Percentiles rank a stretch among this genome's conserved stretches.
Conservation (phyloP, 1,140 invertebrate genomes). For the Leguminivora glycinivorella region DNA sequence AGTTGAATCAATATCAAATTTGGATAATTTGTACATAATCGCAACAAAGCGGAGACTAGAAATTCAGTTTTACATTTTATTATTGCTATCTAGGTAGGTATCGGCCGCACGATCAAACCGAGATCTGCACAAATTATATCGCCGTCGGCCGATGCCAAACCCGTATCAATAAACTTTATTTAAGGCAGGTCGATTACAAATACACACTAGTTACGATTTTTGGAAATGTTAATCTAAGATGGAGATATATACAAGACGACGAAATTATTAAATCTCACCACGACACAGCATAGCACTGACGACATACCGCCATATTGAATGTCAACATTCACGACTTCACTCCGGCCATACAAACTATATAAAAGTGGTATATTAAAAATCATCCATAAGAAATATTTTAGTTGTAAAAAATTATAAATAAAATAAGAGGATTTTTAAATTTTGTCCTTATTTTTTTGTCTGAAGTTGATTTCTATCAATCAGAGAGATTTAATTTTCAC, state of each 20-base stretch:
- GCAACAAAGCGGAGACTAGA: conserved; percentile 48
- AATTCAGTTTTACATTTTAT: conserved; percentile 66
- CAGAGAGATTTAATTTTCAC: conserved; percentile 59
- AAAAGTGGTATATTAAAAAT: conserved; percentile 34
- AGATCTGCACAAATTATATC: conserved; percentile 65
- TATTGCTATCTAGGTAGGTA: conserved; percentile 67
- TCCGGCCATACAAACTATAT: conserved; percentile 56
- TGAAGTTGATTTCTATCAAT: conserved; percentile 59
- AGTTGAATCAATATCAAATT: conserved; percentile 33
- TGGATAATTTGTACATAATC: conserved; percentile 39
- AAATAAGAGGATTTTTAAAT: conserved; percentile 45
- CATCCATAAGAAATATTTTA: conserved; percentile 31
- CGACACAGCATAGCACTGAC: conserved; percentile 96
- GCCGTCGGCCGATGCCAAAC: conserved; percentile 43
- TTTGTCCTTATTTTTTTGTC: conserved; percentile 67
- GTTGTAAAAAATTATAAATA: conserved; percentile 7
- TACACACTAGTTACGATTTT: conserved; percentile 38
- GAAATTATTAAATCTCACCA: conserved; percentile 82
- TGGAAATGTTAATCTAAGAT: conserved; percentile 40
- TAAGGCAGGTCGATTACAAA: conserved; percentile 40
- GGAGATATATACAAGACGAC: conserved; percentile 55
- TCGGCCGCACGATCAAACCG: conserved; percentile 56
- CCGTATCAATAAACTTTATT: conserved; percentile 34
- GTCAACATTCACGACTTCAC: conserved; percentile 73
- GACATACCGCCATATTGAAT: conserved; percentile 95